Percentiles rank a stretch among this genome's conserved stretches.
Conservation (phyloP, 2,113 vertebrate genomes). For the Polypterus senegalus region DNA sequence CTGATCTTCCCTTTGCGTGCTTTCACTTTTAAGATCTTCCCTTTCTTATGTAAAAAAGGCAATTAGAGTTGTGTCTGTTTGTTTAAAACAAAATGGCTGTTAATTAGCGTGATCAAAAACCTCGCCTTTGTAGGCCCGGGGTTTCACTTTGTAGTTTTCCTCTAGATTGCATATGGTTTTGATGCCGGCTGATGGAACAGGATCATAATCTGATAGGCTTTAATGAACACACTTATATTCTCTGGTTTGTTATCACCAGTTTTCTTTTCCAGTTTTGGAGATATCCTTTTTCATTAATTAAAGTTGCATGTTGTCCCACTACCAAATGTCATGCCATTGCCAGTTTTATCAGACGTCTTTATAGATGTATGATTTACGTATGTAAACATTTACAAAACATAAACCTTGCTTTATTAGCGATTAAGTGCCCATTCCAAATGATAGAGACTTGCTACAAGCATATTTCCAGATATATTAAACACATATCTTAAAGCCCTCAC, state of each 20-base stretch:
- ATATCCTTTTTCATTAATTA: conserved; percentile 16
- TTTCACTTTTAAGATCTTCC: conserved; percentile 96
- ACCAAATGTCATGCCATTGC: background rate
- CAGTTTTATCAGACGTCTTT: background rate
- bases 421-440: background rate
- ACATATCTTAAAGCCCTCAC: too few species aligned
- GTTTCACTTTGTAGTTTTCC: conserved; percentile 83
- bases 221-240: conserved; percentile 80
- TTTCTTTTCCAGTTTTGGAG: conserved; percentile 35
- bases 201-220: conserved; percentile 68
- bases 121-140: conserved; percentile 74
- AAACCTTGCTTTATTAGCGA: background rate
- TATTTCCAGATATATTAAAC: background rate
- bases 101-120: conserved; percentile 98
- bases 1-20: conserved; percentile 69
- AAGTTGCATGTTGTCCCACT: background rate
- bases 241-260: conserved; percentile 59
- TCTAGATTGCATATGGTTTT: conserved; percentile 71
- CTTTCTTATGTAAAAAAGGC: conserved; percentile 99
- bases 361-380: conserved; percentile 51
- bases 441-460: background rate
- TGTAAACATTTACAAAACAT: conserved; percentile 40
- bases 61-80: conserved; percentile 99
- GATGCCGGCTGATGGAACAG: conserved; percentile 87
- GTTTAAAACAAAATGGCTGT: conserved; percentile 99